phyloP scores from a whole-genome alignment of 1,140 invertebrate species.

The Procambarus virginalis region DNA sequence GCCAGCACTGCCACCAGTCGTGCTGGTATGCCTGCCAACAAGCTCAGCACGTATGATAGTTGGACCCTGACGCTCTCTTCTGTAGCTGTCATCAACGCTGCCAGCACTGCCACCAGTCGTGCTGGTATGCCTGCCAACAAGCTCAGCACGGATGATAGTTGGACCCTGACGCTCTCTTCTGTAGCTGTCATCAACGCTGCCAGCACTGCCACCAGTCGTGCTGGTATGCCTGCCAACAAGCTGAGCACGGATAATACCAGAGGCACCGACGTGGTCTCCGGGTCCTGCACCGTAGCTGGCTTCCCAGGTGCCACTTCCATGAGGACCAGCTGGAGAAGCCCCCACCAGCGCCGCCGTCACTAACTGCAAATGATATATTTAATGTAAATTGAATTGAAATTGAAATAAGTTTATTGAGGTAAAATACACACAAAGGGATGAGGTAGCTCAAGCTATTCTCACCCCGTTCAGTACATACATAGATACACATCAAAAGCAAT shows the following conservation, averaged over 20 bases:
- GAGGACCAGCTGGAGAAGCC: not conserved
- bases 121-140: conserved; percentile 3
- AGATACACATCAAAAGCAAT: too few species aligned
- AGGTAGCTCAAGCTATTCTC: too few species aligned
- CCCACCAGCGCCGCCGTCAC: not conserved
- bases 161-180: not conserved
- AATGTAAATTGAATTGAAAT: too few species aligned
- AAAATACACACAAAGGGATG: too few species aligned
- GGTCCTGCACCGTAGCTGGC: not conserved
- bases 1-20: too few species aligned
- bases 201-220: not conserved
- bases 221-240: not conserved
- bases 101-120: conserved; percentile 15
- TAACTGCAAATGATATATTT: not conserved
- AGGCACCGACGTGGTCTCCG: not conserved
- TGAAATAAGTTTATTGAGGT: too few species aligned
- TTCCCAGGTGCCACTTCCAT: not conserved
- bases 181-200: not conserved
- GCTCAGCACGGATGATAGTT: not conserved
- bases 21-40: conserved; percentile 7
- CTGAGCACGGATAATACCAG: not conserved
- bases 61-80: not conserved
- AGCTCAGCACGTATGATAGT: not conserved
- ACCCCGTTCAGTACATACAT: too few species aligned
- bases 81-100: not conserved